A percentile compares a stretch with the other conserved stretches of the same genome.
Evolutionary conservation across 1,140 invertebrate species (phyloP).

Genomic region (Drosophila murphyi): DNA sequence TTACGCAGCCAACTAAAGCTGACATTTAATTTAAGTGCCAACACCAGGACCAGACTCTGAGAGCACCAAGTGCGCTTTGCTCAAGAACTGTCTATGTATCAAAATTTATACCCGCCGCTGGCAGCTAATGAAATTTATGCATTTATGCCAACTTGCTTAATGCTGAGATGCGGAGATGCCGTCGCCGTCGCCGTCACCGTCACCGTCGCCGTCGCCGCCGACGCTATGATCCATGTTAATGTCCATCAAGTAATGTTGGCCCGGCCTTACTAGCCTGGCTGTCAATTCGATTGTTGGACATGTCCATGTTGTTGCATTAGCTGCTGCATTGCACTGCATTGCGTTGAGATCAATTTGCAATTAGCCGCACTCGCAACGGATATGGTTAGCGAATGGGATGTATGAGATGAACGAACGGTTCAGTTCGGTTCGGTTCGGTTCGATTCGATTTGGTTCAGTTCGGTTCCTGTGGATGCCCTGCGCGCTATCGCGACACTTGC

Average conservation of each 20-base stretch:
- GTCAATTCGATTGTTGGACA: slow-evolving; percentile 81
- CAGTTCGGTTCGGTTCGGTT: not conserved
- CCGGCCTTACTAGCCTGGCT: slow-evolving; percentile 32
- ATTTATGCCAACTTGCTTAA: slow-evolving; percentile 65
- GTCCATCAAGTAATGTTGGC: slow-evolving; percentile 63
- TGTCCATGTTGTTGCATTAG: slow-evolving; percentile 56
- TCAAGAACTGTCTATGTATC: slow-evolving; percentile 26
- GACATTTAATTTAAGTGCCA: slow-evolving; percentile 75
- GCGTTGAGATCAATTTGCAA: slow-evolving; percentile 74
- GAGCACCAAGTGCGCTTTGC: not conserved
- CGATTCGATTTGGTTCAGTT: not conserved
- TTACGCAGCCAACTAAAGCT: slow-evolving; percentile 56
- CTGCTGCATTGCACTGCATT: slow-evolving; percentile 11
- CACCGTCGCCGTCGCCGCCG: slow-evolving; percentile 14
- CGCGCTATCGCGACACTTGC: slow-evolving; percentile 49
- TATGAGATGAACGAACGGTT: not conserved
- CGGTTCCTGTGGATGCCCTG: slow-evolving; percentile 54
- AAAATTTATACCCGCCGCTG: slow-evolving; percentile 34
- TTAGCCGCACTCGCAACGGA: slow-evolving; percentile 78
- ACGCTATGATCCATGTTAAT: slow-evolving; percentile 79
- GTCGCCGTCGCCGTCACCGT: not conserved
- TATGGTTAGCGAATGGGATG: slow-evolving; percentile 36
- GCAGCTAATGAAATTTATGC: slow-evolving; percentile 80
- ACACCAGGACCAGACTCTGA: slow-evolving; percentile 19
- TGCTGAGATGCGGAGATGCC: slow-evolving; percentile 14